Base-by-base conservation (phyloP, 1,140 invertebrate genomes). In the Phthorimaea operculella region DNA sequence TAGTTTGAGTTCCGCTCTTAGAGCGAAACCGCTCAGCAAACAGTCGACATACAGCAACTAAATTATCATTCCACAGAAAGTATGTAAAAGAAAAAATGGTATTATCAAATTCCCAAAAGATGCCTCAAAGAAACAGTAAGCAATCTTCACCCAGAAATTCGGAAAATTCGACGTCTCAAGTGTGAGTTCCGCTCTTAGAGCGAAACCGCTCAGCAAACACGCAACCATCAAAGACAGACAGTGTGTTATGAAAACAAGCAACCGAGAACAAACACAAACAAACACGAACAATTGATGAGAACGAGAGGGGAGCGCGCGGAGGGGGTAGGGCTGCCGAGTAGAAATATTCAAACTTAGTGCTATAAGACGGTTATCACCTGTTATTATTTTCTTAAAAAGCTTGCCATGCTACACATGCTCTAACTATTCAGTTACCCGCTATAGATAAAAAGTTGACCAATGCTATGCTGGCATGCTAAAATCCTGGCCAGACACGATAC, bases 191-290 rank as follows among this genome's bases (percentile, higher is more conserved):
- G 58, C 2, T 47, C 15, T 47, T 3, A 57, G 45, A 66, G 69
- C 58, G n/a, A 65, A 70, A 68, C 72, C 75, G 72, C 72, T 72
- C 59, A 50, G 60, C 70, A 79, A 83, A 83, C 74, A 79, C 58
- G 66, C 61, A 59, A 65, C 71, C 76, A 76, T 81, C 78, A 80
- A 80, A 83, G 73, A 79, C 76, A 84, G 76, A 78, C 78, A 76
- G 61, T 70, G 66, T 79, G 76, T 84, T 84, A 82, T 84, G 79
- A 84, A 82, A 84, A 82, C 79, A 84, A 78, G 75, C 75, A 76
- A 65, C 70, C 64, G 64, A 69, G 72, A 77, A 70, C 72, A 81
- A 83, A 83, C 78, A 83, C 68, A 79, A 79, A 80, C 76, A 79
- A 76, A 74, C 72, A 80, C 66, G 69, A 76, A 81, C 77, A 84